Evolutionary conservation across 2,113 vertebrate genomes (phyloP), one percentile per base, ranked within the genome.

Genomic region (Cephalopterus ornatus): DNA sequence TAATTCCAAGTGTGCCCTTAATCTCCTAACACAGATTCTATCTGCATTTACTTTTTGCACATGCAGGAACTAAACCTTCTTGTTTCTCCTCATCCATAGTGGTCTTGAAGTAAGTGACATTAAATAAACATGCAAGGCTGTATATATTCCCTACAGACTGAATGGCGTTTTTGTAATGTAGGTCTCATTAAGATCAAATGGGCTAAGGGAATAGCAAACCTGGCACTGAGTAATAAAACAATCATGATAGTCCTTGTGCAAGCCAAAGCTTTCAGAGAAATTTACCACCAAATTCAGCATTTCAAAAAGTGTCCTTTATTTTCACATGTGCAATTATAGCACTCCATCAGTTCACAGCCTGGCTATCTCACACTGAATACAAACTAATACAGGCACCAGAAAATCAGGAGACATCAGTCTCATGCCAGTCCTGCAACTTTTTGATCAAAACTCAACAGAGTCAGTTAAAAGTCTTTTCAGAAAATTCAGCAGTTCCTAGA

Each of bases 1-100:
- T 94, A 96, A 96, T 97, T 97, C 94, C 95, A 97, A 95, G 92
- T 93, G 93, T 89, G 94, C 41, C 82, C 90, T 89, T 87, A 83
- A 93, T 93, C 96, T 97, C 75, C 70, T 86, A 81, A 92, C 87
- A 85, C 70, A 95, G 94, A 81, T 96, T 92, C 65, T 88, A 76
- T 91, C 62, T 74, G 72, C 70, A 84, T 63, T 82, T 81, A 88
- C 58, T 95, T 83, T 83, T 79, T 90, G 55, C 88, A 92, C 65
- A 70, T 67, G 62, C 86, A 72, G 53, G 79, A 88, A 77, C 21
- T 71, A 76, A 94, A 9, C 37, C 37, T 59, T 67, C 91, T 96
- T 94, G 84, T 95, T 92, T 85, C 89, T 93, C 92, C 89, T 94
- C 32, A 35, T 94, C 50, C 47, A 44, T 66, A 95, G 56, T 53